Evolutionary conservation across 2,113 vertebrate genomes (phyloP).

Genomic region (Syrmaticus mikado): DNA sequence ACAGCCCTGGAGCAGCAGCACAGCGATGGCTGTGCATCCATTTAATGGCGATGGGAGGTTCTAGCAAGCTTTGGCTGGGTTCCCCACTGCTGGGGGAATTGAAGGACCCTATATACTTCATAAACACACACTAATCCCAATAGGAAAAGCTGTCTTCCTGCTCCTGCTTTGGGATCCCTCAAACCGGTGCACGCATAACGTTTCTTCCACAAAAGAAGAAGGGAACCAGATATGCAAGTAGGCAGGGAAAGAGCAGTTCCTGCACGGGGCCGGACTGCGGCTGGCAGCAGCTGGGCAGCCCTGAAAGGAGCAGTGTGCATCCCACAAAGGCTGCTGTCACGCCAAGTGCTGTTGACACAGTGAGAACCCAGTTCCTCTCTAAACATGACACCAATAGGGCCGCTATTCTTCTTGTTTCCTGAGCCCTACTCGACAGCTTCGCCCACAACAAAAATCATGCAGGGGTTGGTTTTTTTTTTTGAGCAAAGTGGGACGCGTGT

Average conservation of each 20-base stretch:
- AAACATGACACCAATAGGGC: conserved; percentile 72
- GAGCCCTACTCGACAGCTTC: conserved; percentile 74
- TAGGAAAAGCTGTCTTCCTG: neutral
- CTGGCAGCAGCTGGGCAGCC: conserved; percentile 79
- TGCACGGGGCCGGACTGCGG: neutral
- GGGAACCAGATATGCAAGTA: neutral
- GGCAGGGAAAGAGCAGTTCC: neutral
- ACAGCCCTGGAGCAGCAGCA: too few species aligned
- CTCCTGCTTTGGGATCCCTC: neutral
- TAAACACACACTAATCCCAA: neutral
- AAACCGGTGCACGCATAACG: neutral
- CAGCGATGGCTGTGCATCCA: neutral
- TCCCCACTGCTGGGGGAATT: neutral
- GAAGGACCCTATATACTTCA: too few species aligned
- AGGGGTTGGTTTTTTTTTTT: neutral
- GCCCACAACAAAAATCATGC: neutral
- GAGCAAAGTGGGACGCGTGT: rapidly evolving
- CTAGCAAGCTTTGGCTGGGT: neutral
- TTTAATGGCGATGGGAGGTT: neutral
- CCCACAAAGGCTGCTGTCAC: conserved; percentile 79
- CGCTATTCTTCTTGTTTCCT: conserved; percentile 77
- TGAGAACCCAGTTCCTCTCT: conserved; percentile 80
- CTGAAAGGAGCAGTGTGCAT: conserved; percentile 81
- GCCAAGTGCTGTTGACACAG: conserved; percentile 80
- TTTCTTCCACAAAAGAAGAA: neutral